Evolutionary conservation across 64 coral and sea anemone genomes (phyloP).

Genomic region (Trachythela sp.): DNA sequence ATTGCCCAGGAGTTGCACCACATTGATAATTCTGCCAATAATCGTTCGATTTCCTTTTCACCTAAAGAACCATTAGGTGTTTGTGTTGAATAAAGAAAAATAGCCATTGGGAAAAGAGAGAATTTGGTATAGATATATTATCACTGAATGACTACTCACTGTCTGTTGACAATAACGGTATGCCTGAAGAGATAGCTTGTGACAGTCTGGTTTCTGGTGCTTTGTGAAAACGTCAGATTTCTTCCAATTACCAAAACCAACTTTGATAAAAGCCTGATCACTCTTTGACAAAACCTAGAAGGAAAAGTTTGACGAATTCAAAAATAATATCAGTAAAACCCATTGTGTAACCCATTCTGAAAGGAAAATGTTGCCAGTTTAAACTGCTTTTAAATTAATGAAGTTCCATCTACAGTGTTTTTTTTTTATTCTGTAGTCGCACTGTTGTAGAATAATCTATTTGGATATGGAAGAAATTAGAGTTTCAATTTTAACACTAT

Average conservation of each 20-base stretch:
- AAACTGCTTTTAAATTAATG: too few relatives aligned
- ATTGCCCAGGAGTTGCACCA: neutral
- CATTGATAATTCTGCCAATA: conserved; percentile 11
- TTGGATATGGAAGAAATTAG: too few relatives aligned
- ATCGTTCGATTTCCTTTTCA: conserved; percentile 5
- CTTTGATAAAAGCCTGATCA: neutral
- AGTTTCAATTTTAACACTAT: too few relatives aligned
- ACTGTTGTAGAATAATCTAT: neutral
- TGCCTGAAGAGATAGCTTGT: neutral
- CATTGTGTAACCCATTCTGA: neutral
- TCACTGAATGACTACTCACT: neutral
- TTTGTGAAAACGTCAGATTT: neutral
- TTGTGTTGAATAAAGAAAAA: neutral
- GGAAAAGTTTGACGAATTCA: neutral
- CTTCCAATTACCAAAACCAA: conserved; percentile 14
- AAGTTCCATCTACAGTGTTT: too few relatives aligned
- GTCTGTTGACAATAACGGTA: neutral
- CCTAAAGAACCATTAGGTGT: neutral
- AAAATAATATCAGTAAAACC: neutral
- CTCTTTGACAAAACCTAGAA: neutral
- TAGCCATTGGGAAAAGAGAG: neutral
- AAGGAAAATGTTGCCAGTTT: too few relatives aligned
- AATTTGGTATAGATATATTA: neutral
- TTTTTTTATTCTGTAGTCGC: neutral
- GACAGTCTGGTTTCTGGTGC: neutral